Conservation (phyloP, 2,888 invertebrate species). For the Drosophila trichaetosa region DNA sequence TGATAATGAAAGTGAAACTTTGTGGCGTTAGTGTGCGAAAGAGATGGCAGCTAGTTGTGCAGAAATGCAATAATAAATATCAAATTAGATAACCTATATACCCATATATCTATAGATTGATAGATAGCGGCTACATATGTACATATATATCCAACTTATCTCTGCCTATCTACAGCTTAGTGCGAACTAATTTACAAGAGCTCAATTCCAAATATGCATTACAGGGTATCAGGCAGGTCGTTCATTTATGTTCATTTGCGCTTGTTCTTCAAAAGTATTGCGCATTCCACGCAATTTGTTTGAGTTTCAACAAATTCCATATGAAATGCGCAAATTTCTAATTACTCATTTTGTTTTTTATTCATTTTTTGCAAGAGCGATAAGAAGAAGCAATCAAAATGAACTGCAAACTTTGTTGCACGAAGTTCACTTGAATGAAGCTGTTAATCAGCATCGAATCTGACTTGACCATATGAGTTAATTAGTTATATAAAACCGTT, state of each 20-base stretch:
- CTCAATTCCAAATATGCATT: background rate
- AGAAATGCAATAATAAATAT: slow-evolving; percentile 42
- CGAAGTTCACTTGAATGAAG: background rate
- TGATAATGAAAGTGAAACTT: slow-evolving; percentile 70
- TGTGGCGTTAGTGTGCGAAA: slow-evolving; percentile 12
- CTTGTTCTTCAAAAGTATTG: slow-evolving; percentile 39
- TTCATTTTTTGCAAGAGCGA: slow-evolving; percentile 1
- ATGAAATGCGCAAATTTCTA: slow-evolving; percentile 32
- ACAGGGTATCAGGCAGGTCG: slow-evolving; percentile 16
- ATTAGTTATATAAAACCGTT: background rate
- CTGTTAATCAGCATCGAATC: background rate
- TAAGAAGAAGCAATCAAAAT: background rate
- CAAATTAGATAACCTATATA: background rate
- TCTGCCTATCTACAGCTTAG: too few species aligned
- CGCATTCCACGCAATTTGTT: slow-evolving; percentile 56
- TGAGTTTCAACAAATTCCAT: slow-evolving; percentile 19
- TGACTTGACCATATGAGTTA: background rate
- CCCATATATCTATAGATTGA: background rate
- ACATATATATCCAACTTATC: background rate
- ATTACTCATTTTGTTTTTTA: slow-evolving; percentile 16
- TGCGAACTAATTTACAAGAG: background rate
- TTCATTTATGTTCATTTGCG: background rate
- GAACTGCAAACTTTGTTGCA: slow-evolving; percentile 8
- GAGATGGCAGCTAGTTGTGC: slow-evolving; percentile 12
- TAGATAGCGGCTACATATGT: background rate